Conservation (phyloP, 2,113 vertebrate genomes). For the Phaethornis superciliosus region DNA sequence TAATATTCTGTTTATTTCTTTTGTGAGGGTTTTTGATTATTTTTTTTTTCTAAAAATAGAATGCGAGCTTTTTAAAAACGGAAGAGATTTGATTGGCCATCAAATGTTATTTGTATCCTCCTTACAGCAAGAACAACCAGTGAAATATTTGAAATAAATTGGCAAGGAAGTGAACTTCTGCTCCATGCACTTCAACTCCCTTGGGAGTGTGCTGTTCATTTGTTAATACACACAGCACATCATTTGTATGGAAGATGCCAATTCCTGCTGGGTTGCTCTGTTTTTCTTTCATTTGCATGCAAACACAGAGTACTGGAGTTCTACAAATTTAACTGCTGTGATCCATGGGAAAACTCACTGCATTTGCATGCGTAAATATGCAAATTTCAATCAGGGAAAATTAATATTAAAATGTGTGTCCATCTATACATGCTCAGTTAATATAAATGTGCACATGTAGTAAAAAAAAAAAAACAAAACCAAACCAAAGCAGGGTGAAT, state of each 20-base stretch:
- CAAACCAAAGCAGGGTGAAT: background rate
- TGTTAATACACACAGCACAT: conserved; percentile 32
- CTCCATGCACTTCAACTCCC: background rate
- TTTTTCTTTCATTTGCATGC: conserved; percentile 44
- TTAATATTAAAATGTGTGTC: background rate
- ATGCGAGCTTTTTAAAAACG: background rate
- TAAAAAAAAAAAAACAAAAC: background rate
- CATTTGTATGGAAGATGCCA: conserved; percentile 35
- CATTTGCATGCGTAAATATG: conserved; percentile 9
- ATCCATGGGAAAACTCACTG: background rate
- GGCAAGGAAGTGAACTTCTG: conserved; percentile 49
- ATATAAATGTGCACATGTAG: background rate
- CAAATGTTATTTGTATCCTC: background rate
- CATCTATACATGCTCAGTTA: background rate
- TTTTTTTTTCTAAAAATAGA: conserved; percentile 29
- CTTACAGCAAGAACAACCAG: conserved; percentile 19
- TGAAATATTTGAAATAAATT: conserved; percentile 52
- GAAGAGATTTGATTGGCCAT: background rate
- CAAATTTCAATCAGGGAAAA: background rate
- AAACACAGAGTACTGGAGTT: background rate
- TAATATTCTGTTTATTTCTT: conserved; percentile 18
- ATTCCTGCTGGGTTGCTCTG: conserved; percentile 44
- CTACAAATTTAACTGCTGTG: conserved; percentile 31
- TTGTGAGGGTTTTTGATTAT: background rate
- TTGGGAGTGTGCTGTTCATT: conserved; percentile 36